Base-by-base conservation (phyloP, 2,888 invertebrate species). In the Listrodromus nycthemerus region DNA sequence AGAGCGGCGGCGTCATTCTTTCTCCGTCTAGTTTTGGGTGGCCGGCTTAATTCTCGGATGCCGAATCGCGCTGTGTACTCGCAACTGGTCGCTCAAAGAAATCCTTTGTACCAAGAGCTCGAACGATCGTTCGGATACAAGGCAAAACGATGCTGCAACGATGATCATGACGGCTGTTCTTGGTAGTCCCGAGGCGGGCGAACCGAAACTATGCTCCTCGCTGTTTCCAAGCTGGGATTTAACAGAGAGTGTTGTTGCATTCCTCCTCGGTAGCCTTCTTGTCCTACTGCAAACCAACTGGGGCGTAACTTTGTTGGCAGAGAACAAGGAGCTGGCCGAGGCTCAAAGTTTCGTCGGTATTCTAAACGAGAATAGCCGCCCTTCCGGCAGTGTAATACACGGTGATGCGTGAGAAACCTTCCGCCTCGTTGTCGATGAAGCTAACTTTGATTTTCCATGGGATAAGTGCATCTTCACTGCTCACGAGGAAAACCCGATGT, bases 1-100 rank as follows among this genome's bases (percentile, higher is more conserved):
- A 77, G 65, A 52, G 82, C 73, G 85, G 82, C 73, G 85, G 67
- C 84, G 74, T 80, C 85, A 82, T 84, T 82, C 85, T 84, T 83
- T 78, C 83, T 71, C 69, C 75, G 82, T 81, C 83, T 73, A 77
- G 61, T 85, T 82, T 52, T 65, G 30, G 70, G 73, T 65, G 21
- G 16, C 83, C 55, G 55, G 10, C 85, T 83, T 63, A 80, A 67
- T 65, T 78, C 85, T 83, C 88, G 83, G 85, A 70, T 58, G 55
- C 41, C 41, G 6, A 55, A 50, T 70, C 66, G 55, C 5, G 55
- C 10, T 55, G 24, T 10, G 55, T 21, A 55, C 50, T 19, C 19
- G 7, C 6, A 8, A 19, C 21, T 19, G 19, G 55, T 24, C 24
- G 24, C 8, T 10, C 2, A 55, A 55, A 55, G 55, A 24, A 21